These are phyloP conservation scores for Neolamprologus ventralis DNA, from an alignment of 2,113 vertebrate species.

Conservation along the genomic window DNA sequence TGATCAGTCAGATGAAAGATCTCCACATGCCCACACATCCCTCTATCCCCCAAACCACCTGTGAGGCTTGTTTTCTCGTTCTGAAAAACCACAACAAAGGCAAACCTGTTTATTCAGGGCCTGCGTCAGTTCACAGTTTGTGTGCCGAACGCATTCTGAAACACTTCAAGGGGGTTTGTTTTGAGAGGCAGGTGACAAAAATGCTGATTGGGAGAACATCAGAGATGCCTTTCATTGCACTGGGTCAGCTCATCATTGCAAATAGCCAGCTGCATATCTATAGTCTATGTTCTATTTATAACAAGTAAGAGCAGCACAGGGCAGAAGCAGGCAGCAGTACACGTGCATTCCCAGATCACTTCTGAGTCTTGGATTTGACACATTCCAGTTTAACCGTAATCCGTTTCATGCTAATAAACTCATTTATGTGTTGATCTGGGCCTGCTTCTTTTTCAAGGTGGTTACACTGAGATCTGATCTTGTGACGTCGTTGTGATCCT, in stretches of 20 bases:
- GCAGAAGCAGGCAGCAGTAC: background rate
- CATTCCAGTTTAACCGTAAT: background rate
- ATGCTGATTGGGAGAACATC: constrained; percentile 32
- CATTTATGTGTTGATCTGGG: background rate
- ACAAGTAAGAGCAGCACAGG: background rate
- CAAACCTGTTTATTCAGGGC: constrained; percentile 27
- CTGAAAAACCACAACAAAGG: constrained; percentile 31
- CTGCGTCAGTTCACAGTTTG: background rate
- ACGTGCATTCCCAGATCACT: background rate
- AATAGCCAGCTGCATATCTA: constrained; percentile 32
- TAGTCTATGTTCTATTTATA: constrained; percentile 55
- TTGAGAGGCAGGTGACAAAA: background rate
- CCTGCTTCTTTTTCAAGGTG: background rate
- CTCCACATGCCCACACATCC: constrained; percentile 20
- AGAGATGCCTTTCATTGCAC: constrained; percentile 23
- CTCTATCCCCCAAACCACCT: constrained; percentile 1
- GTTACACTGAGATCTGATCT: background rate
- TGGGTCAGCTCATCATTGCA: constrained; percentile 13
- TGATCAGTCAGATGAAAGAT: constrained; percentile 21
- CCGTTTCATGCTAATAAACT: background rate
- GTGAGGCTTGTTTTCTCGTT: constrained; percentile 3
- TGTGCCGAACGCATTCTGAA: background rate
- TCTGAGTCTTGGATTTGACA: background rate
- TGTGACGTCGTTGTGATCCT: accelerated
- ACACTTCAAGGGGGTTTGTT: background rate